Percentiles rank a stretch among this genome's conserved stretches.
These are phyloP conservation scores for Dryocosmus kuriphilus DNA, from an alignment of 2,888 invertebrate species.

Conservation along the genomic window DNA sequence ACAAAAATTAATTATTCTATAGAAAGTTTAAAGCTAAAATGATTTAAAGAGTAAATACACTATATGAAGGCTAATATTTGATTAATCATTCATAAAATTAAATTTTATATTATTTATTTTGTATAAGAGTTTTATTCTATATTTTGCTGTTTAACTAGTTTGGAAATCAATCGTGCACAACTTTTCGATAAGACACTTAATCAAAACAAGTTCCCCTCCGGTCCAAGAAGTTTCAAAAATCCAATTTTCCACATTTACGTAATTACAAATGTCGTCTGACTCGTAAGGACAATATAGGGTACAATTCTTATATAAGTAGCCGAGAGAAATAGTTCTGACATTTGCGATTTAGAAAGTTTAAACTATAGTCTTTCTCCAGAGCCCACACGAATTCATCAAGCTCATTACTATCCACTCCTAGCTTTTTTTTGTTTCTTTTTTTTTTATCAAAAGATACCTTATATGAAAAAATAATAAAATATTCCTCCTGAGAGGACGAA, in stretches of 20 bases:
- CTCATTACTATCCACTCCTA: not conserved
- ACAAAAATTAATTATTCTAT: too few species aligned
- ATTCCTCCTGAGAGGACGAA: not conserved
- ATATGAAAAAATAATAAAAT: not conserved
- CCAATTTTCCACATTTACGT: not conserved
- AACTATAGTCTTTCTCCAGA: slow-evolving; percentile 51
- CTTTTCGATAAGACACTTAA: not conserved
- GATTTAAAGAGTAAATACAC: too few species aligned
- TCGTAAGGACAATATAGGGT: slow-evolving; percentile 48
- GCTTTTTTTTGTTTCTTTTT: not conserved
- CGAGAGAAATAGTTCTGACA: slow-evolving; percentile 66
- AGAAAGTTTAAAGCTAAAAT: too few species aligned
- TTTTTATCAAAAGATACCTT: not conserved
- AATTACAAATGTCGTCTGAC: slow-evolving; percentile 25
- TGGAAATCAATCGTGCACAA: not conserved
- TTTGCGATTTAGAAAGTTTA: slow-evolving; percentile 77
- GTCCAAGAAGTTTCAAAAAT: not conserved
- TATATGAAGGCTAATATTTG: too few species aligned
- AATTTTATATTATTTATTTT: not conserved
- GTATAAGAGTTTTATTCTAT: not conserved
- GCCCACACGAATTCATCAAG: slow-evolving; percentile 15
- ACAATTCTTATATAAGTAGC: slow-evolving; percentile 50
- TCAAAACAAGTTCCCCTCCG: not conserved
- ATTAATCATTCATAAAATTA: too few species aligned
- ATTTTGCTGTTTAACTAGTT: not conserved